Evolutionary conservation across 1,140 invertebrate genomes (phyloP).

Genomic region (Euura lappo): DNA sequence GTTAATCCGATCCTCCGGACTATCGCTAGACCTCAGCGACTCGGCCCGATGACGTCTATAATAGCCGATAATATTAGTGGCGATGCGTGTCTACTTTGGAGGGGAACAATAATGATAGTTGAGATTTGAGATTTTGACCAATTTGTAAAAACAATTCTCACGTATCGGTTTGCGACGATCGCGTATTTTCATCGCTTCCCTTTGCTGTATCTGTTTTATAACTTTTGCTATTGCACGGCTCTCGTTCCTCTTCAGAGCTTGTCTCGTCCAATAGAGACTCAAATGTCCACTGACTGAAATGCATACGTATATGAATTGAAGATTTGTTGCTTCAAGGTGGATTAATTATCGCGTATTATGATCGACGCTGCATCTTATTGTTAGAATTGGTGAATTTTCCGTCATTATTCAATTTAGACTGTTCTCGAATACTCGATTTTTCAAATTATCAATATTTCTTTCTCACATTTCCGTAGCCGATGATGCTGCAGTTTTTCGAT

Average conservation of each 20-base stretch:
- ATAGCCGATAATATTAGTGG: background rate
- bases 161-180: background rate
- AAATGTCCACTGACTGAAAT: background rate
- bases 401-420: too few relatives aligned
- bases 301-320: background rate
- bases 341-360: too few relatives aligned
- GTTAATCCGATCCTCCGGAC: background rate
- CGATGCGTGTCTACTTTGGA: background rate
- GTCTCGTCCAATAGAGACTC: background rate
- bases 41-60: too few relatives aligned
- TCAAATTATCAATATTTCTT: too few relatives aligned
- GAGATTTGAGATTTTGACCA: background rate
- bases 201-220: background rate
- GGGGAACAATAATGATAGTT: background rate
- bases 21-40: background rate
- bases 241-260: background rate
- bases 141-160: background rate
- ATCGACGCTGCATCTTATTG: too few relatives aligned
- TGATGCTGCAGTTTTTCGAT: too few relatives aligned
- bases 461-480: too few relatives aligned
- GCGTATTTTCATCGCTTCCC: background rate
- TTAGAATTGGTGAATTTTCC: too few relatives aligned
- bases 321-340: too few relatives aligned
- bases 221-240: background rate
- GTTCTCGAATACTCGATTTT: background rate